These are phyloP conservation scores for Eupithecia subfuscata DNA, from an alignment of 2,888 invertebrate species.

Conservation along the genomic window DNA sequence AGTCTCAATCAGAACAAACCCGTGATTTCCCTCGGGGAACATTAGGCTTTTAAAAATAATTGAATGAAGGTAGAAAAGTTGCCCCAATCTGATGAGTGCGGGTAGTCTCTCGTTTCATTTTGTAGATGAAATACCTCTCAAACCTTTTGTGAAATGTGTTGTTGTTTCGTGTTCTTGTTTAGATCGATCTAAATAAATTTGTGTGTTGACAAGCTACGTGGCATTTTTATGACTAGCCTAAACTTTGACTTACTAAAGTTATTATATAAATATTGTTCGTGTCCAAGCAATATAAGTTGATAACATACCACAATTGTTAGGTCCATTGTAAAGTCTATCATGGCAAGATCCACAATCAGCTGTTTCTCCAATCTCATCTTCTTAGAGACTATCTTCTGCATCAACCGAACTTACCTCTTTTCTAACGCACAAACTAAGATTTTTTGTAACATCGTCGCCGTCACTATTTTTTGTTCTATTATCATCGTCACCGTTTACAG, in stretches of 20 bases:
- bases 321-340: not conserved
- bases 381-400: constrained; percentile 58
- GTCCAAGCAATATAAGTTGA: not conserved
- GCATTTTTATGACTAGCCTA: not conserved
- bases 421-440: constrained; percentile 40
- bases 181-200: not conserved
- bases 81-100: constrained; percentile 2
- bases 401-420: constrained; percentile 62
- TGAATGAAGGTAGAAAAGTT: constrained; percentile 17
- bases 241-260: not conserved
- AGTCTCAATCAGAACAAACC: constrained; percentile 18
- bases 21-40: constrained; percentile 26
- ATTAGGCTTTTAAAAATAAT: constrained; percentile 25
- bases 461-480: constrained; percentile 32
- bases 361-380: constrained; percentile 52
- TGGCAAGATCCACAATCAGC: constrained; percentile 32
- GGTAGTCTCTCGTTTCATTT: constrained; percentile 6
- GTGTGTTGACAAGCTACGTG: not conserved
- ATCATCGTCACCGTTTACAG: constrained; percentile 45
- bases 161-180: not conserved
- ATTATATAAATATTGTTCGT: too few species aligned
- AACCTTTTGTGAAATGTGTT: not conserved
- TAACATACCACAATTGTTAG: not conserved
- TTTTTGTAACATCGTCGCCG: constrained; percentile 52
- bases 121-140: not conserved